Base-by-base conservation (phyloP, 2,888 invertebrate species). In the Leptopilina syphax region DNA sequence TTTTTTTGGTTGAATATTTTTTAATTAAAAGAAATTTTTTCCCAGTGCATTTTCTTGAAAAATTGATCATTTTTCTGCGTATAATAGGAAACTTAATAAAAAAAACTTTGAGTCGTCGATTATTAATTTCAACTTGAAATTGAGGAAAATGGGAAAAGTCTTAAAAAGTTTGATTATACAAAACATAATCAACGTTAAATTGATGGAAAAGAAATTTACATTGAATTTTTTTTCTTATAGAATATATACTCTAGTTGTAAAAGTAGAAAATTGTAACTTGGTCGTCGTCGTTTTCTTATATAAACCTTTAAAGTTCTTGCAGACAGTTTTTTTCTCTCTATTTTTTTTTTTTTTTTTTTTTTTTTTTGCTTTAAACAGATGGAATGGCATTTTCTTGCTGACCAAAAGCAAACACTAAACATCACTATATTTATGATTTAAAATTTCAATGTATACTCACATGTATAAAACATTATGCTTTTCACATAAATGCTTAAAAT, bases 231-330 rank as follows among this genome's bases (percentile, higher is more conserved):
- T 67, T 54, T 27, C 27, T 27, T 54, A 9, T 12, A 27, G 13
- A 13, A 54, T 6, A 70, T 68, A 24, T 24, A 44, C 44, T 44
- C 8, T 54, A 54, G 70, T 70, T 70, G 13, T 70, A 70, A 70
- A 70, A 70, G 70, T 54, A 70, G 54, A 54, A 27, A 54, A 70
- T 54, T 70, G 70, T 50, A 70, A 70, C 70, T 70, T 70, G 13
- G 8, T 54, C 13, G 70, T 54, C 13, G 70, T 27, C 27, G 13
- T 27, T 50, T 54, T 70, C 34, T 70, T 54, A 70, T 27, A 27
- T 70, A 70, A 70, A 70, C 54, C 27, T 24, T 54, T 68, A 18
- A 47, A 50, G 50, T 70, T 70, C 13, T 4, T 27, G 27, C 34
- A 27, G 54, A 8, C 27, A 8, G 27, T 12, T 54, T 47, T 70